Base-by-base conservation (phyloP, 37 sponge, comb jelly and placozoan genomes). In the Aplysina aerophoba region DNA sequence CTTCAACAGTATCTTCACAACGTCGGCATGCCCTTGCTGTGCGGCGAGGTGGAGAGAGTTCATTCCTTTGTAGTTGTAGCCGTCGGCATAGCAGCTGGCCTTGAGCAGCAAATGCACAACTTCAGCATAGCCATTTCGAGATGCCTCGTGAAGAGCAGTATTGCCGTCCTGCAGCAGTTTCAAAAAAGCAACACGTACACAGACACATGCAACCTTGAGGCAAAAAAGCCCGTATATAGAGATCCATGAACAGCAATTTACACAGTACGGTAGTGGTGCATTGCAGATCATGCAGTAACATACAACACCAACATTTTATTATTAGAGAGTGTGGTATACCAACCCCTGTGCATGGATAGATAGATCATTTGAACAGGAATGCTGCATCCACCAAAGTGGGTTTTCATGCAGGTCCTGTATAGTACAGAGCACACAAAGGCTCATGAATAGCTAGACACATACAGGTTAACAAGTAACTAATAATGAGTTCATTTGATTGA, bases 91-190 rank as follows among this genome's bases (percentile, higher is more conserved):
- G 61, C 93, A 93, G 79, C 37, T 86, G 20, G 83, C 77, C 11
- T 87, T 84, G 35, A 93, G 82, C 28, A 93, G 88, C 25, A 87
- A 1, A 55, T 89, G 87, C n/a, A 87, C 88, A 56, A 93, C 85
- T 61, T 93, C 93, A n/a, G 69, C 82, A 82, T 93, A 77, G 27
- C 93, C 93, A 71, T 89, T 93, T 83, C 93, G 79, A 11, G 93
- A 81, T 16, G 90, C 93, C 67, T 93, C 93, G 37, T 93, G 93
- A 28, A 93, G 88, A 28, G 93, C 93, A 55, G 87, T 93, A 39
- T 89, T 93, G 44, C 93, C 93, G 81, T 72, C 86, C 93, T 93
- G 59, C 3, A 63, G 15, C 57, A 6, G 53, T 33, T 60, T 17
- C 59, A 20, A 39, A 68, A 14, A 74, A 37, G 72, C 37, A 84